Percentiles rank a stretch among this genome's conserved stretches.
phyloP scores from a whole-genome alignment of 1,140 invertebrate genomes.

The Pseudomyrmex concolor region DNA sequence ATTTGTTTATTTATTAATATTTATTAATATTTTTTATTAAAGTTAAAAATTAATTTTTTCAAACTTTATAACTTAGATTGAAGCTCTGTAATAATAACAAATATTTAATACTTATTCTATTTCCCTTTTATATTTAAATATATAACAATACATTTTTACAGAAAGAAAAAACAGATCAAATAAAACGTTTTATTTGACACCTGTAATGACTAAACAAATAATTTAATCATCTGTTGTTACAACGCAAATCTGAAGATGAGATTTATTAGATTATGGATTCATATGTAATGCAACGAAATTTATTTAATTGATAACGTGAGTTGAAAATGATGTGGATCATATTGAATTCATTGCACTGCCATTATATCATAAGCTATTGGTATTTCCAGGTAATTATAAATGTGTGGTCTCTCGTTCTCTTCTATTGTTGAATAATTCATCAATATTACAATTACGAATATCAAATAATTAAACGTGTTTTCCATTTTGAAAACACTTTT shows the following conservation, averaged over 20 bases:
- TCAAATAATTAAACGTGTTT: conserved; percentile 49
- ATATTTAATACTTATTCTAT: background rate
- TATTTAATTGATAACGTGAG: conserved; percentile 56
- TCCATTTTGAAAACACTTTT: conserved; percentile 10
- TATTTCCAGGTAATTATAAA: conserved; percentile 55
- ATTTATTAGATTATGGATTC: conserved; percentile 58
- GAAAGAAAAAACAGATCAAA: background rate
- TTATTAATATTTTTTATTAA: background rate
- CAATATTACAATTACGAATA: conserved; percentile 52
- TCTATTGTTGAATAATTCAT: conserved; percentile 54
- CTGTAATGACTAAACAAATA: background rate
- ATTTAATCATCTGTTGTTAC: conserved; percentile 52
- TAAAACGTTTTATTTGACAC: background rate
- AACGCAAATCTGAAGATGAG: conserved; percentile 26
- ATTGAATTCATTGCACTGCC: conserved; percentile 59
- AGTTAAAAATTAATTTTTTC: background rate
- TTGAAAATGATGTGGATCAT: conserved; percentile 56
- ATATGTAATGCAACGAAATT: conserved; percentile 42
- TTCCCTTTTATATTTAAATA: background rate
- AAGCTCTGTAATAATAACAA: background rate
- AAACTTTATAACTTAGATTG: background rate
- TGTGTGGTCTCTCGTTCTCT: conserved; percentile 29
- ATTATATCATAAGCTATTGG: conserved; percentile 60
- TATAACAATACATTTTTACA: background rate
- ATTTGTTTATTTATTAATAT: background rate